Evolutionary conservation across 2,888 invertebrate genomes (phyloP).

Genomic region (Spisula subtruncata): DNA sequence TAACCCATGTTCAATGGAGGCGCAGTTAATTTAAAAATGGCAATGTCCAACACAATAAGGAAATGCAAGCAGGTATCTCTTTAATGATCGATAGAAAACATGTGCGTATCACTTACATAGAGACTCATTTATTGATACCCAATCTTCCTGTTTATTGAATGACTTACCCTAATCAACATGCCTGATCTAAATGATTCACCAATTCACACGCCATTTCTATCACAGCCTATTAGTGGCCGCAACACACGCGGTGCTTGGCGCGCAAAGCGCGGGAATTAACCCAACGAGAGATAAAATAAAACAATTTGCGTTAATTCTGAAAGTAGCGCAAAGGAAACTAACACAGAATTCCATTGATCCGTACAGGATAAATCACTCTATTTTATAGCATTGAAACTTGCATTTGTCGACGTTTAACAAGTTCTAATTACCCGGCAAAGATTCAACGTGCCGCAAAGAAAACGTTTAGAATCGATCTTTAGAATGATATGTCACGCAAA

Average conservation of each 20-base stretch:
- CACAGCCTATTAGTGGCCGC: not conserved
- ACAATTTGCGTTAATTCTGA: slow-evolving; percentile 48
- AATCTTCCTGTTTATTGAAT: not conserved
- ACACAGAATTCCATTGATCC: slow-evolving; percentile 28
- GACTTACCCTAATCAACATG: not conserved
- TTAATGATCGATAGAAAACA: not conserved
- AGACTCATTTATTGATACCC: not conserved
- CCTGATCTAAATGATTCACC: slow-evolving; percentile 9
- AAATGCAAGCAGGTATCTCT: not conserved
- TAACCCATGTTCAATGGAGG: not conserved
- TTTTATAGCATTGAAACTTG: slow-evolving; percentile 62
- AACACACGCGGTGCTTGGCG: not conserved
- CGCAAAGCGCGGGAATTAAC: slow-evolving; percentile 26
- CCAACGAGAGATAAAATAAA: slow-evolving; percentile 32
- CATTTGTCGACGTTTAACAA: slow-evolving; percentile 65
- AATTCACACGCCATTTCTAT: not conserved
- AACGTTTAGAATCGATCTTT: slow-evolving; percentile 64
- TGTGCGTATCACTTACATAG: not conserved
- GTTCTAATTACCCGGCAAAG: slow-evolving; percentile 62
- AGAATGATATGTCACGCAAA: slow-evolving; percentile 63
- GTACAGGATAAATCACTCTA: slow-evolving; percentile 63
- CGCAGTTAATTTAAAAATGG: not conserved
- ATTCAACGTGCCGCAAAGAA: slow-evolving; percentile 60
- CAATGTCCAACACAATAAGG: not conserved
- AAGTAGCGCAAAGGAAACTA: slow-evolving; percentile 42